These are phyloP conservation scores for Leptinotarsa texana DNA, from an alignment of 1,140 invertebrate genomes.

Conservation along the genomic window DNA sequence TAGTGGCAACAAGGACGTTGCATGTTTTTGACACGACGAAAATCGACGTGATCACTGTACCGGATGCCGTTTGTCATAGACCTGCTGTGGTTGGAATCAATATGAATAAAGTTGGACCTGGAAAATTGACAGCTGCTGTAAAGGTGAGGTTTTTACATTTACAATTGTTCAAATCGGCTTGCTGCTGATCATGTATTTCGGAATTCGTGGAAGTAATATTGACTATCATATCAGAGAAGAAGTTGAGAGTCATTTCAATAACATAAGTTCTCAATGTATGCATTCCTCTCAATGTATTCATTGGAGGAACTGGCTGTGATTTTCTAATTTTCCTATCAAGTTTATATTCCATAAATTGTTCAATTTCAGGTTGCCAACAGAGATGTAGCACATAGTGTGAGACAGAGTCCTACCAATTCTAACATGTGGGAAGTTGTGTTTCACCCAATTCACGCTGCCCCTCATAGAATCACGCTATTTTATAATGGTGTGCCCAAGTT, in stretches of 20 bases:
- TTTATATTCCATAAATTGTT: not conserved
- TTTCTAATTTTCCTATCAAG: no score
- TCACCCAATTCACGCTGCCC: slow-evolving; percentile 77
- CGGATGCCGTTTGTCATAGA: slow-evolving; percentile 74
- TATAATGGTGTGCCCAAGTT: slow-evolving; percentile 73
- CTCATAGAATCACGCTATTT: slow-evolving; percentile 78
- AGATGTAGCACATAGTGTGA: slow-evolving; percentile 77
- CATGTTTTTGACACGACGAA: slow-evolving; percentile 85
- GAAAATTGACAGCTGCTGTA: slow-evolving; percentile 77
- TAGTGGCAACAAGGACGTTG: slow-evolving; percentile 63
- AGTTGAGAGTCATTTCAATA: no score
- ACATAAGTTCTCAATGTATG: no score
- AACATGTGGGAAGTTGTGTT: slow-evolving; percentile 82
- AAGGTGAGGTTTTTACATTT: slow-evolving; percentile 46
- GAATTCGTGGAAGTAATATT: no score
- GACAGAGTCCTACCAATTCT: slow-evolving; percentile 68
- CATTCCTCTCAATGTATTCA: no score
- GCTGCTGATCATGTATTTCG: no score
- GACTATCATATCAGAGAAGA: no score
- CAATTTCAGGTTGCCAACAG: slow-evolving; percentile 67
- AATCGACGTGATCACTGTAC: slow-evolving; percentile 63
- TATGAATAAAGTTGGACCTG: slow-evolving; percentile 77
- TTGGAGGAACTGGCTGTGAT: no score
- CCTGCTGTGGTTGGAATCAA: slow-evolving; percentile 70
- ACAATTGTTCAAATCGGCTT: no score